These are phyloP conservation scores for Ctenomys sociabilis DNA, from an alignment of 2,113 vertebrate species.

Conservation along the genomic window DNA sequence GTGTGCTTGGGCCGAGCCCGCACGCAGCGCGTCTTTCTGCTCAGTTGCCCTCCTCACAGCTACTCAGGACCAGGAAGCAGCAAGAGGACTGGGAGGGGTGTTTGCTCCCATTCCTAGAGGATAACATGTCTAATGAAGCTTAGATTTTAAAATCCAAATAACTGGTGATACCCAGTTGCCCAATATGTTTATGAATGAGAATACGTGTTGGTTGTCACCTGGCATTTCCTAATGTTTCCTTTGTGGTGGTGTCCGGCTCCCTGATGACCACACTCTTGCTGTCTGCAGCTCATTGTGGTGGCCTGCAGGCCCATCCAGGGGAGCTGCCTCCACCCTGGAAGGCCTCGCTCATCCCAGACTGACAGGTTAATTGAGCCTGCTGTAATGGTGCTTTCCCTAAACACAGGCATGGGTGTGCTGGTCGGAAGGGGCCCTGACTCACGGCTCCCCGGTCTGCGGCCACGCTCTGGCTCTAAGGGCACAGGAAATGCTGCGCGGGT, in stretches of 20 bases:
- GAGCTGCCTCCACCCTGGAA: not conserved
- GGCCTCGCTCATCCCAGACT: not conserved
- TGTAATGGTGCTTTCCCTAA: not conserved
- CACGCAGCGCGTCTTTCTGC: not conserved
- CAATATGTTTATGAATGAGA: not conserved
- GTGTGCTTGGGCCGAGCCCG: not conserved
- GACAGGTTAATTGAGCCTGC: not conserved
- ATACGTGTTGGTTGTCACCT: not conserved
- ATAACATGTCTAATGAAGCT: not conserved
- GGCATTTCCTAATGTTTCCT: not conserved
- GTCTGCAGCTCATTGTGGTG: not conserved
- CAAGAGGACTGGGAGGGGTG: not conserved
- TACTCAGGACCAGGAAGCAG: not conserved
- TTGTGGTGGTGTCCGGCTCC: not conserved
- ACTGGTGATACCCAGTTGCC: not conserved
- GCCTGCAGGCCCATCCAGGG: not conserved
- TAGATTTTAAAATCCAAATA: not conserved
- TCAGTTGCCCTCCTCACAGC: not conserved
- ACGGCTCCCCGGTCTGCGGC: not conserved
- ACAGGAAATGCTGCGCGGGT: too few relatives aligned
- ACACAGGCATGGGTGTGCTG: fast-evolving
- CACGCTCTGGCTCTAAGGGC: not conserved
- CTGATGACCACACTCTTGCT: not conserved
- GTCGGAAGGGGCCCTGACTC: not conserved
- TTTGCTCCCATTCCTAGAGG: not conserved